Base-by-base conservation (phyloP, 2,888 invertebrate species). In the Gari tellinella region DNA sequence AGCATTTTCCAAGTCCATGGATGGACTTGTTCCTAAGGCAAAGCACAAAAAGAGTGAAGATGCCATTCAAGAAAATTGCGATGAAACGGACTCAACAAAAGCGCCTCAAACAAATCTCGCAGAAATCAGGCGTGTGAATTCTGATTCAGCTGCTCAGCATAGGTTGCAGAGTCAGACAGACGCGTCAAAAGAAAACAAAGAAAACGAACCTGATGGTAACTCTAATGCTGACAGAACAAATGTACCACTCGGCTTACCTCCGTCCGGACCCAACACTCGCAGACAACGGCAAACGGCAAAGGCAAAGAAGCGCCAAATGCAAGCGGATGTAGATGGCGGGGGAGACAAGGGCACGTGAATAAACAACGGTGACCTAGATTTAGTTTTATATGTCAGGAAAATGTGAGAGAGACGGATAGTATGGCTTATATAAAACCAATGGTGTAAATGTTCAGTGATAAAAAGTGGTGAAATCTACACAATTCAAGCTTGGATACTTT, bases 1-100 rank as follows among this genome's bases (percentile, higher is more conserved):
- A 61, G 88, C 88, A n/a, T 90, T 91, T 66, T 91, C 90, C 1
- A 82, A 88, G 38, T 91, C 90, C 43, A 89, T 90, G 89, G 90
- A 91, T 67, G 90, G 90, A n/a, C 70, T 90, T 31, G 75, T 90
- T 19, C 87, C 87, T 2, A 87, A 55, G 58, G 53, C 26, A 49
- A 75, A 60, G 62, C 5, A 14, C 12, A 70, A 61, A 43, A 43
- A 67, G 17, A 37, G 62, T 10, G 58, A 49, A 31, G 76, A 72
- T 25, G 49, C 68, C 7, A 79, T 79, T 15, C 57, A 61, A 21
- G 79, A 79, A 63, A 62, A 55, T 17, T 64, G 49, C 5, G 68
- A 72, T 21, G 46, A 43, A 8, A 37, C 46, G 2, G 43, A 26
- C 17, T 64, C 58, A 41, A 37, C 38, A 1, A 69, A 60, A 58